These are phyloP conservation scores for Cyprinodon diabolis DNA, from an alignment of 2,797 vertebrate species.

Conservation along the genomic window DNA sequence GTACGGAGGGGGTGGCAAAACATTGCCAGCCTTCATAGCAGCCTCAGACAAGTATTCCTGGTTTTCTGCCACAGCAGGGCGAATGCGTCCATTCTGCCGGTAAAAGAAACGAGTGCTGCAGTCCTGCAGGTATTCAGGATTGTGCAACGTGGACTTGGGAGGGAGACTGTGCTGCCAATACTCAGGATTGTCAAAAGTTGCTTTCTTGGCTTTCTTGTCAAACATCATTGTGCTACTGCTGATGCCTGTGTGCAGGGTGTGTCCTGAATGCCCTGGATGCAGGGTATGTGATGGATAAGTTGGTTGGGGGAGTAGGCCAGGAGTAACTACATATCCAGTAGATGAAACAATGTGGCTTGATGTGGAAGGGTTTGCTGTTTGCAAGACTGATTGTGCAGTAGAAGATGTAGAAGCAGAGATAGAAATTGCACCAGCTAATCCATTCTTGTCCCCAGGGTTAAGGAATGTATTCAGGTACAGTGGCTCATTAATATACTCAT, in stretches of 20 bases:
- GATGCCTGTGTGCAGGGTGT: constrained; percentile 77
- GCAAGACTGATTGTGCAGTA: constrained; percentile 73
- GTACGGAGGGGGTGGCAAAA: constrained; percentile 96
- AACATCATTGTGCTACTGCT: constrained; percentile 80
- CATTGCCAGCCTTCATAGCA: constrained; percentile 94
- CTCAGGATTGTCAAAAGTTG: constrained; percentile 97
- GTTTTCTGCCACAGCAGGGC: constrained; percentile 96
- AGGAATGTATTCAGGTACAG: constrained; percentile 97
- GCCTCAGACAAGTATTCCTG: constrained; percentile 98
- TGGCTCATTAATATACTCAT: constrained; percentile 94
- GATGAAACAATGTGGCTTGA: constrained; percentile 70
- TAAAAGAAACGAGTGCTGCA: constrained; percentile 99
- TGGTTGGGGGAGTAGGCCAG: constrained; percentile 72
- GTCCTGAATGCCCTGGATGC: constrained; percentile 78
- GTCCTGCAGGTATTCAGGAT: constrained; percentile 98
- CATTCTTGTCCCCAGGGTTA: constrained; percentile 85
- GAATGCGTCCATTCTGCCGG: constrained; percentile 97
- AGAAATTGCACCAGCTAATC: constrained; percentile 80
- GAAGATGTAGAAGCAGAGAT: constrained; percentile 60
- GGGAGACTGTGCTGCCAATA: constrained; percentile 99
- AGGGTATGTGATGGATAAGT: constrained; percentile 80
- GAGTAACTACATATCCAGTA: constrained; percentile 71
- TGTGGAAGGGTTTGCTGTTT: constrained; percentile 69
- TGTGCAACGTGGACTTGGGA: constrained; percentile 91
- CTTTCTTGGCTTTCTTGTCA: constrained; percentile 92